Base-by-base conservation (phyloP, 2,888 invertebrate genomes). In the Melikaiella ostensackeni region DNA sequence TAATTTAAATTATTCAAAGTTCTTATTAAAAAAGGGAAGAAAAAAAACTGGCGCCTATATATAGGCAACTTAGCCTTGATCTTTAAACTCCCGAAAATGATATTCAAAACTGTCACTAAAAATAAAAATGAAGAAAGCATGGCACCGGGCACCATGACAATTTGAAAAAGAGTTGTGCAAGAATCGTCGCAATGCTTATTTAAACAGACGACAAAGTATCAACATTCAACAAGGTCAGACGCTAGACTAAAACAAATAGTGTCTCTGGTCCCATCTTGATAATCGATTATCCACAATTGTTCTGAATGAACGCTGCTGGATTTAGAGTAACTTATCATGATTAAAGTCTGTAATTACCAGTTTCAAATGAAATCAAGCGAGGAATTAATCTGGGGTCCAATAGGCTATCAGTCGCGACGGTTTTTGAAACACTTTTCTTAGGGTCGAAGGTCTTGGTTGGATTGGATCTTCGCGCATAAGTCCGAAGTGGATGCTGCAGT, bases 331-430 rank as follows among this genome's bases (percentile, higher is more conserved):
- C 30, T 70, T 55, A 30, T 70, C 11, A 30, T 79, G 75, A 75
- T 61, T 75, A 62, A 46, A 24, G 19, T 57, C n/a, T 57, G 74
- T 78, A 82, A 82, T 80, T 79, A 80, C 57, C 76, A 33, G 35
- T 33, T 66, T 33, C 55, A 77, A 80, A 79, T 78, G 55, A 42
- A 38, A 75, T 77, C 27, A 76, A 78, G 75, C 76, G 62, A 80
- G 33, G 33, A 75, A 73, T 83, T 86, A 87, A 87, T 87, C 87
- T 85, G 78, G 81, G 86, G 87, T 87, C 86, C 63, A 73, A 33
- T 77, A 77, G 84, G 87, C 81, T 87, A 87, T 87, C 87, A 61
- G 50, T 46, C 62, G 77, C 74, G 82, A 79, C 77, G 75, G 59
- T 79, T 81, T 84, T 80, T 77, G 77, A 66, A 78, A 74, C 76